A percentile compares a stretch with the other conserved stretches of the same genome.
These are phyloP conservation scores for Bembecia ichneumoniformis DNA, from an alignment of 2,888 invertebrate genomes.

Conservation along the genomic window DNA sequence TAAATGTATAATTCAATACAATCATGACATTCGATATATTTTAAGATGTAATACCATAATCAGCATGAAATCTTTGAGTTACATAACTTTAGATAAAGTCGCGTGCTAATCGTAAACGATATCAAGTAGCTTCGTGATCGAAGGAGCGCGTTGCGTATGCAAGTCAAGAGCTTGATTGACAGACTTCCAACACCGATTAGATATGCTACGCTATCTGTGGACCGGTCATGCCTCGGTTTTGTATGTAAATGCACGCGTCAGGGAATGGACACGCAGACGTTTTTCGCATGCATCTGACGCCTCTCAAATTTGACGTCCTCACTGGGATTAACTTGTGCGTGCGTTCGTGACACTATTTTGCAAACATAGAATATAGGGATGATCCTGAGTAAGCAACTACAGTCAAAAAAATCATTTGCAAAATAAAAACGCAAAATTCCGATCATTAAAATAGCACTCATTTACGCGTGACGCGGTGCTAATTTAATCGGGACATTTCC, in stretches of 20 bases:
- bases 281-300: slow-evolving; percentile 36
- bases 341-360: slow-evolving; percentile 21
- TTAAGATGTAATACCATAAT: not conserved
- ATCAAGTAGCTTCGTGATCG: slow-evolving; percentile 35
- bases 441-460: too few species aligned
- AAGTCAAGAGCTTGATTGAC: slow-evolving; percentile 48
- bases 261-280: slow-evolving; percentile 26
- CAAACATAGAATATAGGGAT: slow-evolving; percentile 12
- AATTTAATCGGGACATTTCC: too few species aligned
- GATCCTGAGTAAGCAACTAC: not conserved
- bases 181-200: slow-evolving; percentile 45
- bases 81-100: slow-evolving; percentile 4
- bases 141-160: slow-evolving; percentile 37
- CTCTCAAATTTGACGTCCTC: slow-evolving; percentile 14
- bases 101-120: slow-evolving; percentile 24
- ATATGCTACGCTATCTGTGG: slow-evolving; percentile 54
- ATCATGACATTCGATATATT: not conserved
- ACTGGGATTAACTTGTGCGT: not conserved
- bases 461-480: too few species aligned
- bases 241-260: slow-evolving; percentile 60
- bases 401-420: too few species aligned
- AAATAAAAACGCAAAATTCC: too few species aligned
- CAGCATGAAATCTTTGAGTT: not conserved
- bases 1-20: not conserved
- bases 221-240: slow-evolving; percentile 52